These are phyloP conservation scores for Agriotes lineatus DNA, from an alignment of 2,888 invertebrate genomes.

Conservation along the genomic window DNA sequence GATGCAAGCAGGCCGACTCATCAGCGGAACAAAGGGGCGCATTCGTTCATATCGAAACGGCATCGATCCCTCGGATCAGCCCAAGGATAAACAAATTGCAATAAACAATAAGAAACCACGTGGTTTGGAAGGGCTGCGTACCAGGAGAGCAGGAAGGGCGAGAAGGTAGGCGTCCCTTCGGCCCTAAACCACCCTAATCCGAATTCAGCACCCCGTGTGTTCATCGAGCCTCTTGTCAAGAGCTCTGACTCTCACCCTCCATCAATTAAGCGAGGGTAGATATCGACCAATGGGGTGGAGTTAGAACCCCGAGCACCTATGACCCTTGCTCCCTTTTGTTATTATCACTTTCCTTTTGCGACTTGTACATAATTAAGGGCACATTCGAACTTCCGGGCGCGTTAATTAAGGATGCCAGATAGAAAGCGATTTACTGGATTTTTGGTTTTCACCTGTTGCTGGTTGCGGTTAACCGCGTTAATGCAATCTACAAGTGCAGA, in stretches of 20 bases:
- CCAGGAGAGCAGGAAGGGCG: slow-evolving; percentile 54
- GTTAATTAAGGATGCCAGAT: no score
- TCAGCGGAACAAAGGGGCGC: no score
- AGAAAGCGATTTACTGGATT: no score
- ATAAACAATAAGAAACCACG: slow-evolving; percentile 49
- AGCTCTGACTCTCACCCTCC: slow-evolving; percentile 41
- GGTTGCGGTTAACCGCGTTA: no score
- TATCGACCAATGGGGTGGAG: slow-evolving; percentile 48
- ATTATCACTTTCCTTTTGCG: background rate
- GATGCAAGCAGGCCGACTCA: no score
- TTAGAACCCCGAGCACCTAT: slow-evolving; percentile 27
- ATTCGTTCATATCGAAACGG: no score
- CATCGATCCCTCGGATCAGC: no score
- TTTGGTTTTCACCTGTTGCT: no score
- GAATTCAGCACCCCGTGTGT: slow-evolving; percentile 24
- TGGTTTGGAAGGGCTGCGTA: slow-evolving; percentile 58
- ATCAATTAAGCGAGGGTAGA: slow-evolving; percentile 47
- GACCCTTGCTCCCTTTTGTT: slow-evolving; percentile 25
- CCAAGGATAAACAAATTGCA: no score
- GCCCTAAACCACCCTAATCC: slow-evolving; percentile 43
- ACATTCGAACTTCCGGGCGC: no score
- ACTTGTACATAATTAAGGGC: background rate
- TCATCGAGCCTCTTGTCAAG: slow-evolving; percentile 35
- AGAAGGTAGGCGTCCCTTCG: slow-evolving; percentile 52
- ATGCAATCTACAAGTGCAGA: no score